phyloP scores from a whole-genome alignment of 1,140 invertebrate genomes.

The Drosophila subobscura region DNA sequence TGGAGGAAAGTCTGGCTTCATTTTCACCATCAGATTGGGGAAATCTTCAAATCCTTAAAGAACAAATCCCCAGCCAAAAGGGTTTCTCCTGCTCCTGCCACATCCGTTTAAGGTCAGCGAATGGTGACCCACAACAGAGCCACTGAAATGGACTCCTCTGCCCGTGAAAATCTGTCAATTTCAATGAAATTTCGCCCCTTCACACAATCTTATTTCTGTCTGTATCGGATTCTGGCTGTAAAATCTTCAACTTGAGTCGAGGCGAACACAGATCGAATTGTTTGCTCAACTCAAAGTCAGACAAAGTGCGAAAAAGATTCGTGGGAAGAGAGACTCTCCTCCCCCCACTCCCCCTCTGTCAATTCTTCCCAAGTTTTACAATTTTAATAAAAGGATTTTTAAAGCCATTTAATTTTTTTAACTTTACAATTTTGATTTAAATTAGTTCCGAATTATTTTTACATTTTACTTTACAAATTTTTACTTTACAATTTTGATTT shows the following conservation, averaged over 20 bases:
- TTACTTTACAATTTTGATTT: too few relatives aligned
- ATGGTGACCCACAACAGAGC: neutral
- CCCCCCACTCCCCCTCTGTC: neutral
- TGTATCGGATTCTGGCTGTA: conserved; percentile 33
- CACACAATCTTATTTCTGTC: neutral
- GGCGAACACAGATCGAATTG: conserved; percentile 13
- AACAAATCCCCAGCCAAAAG: neutral
- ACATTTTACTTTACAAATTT: too few relatives aligned
- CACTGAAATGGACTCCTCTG: conserved; percentile 13
- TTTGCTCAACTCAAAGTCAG: conserved; percentile 42
- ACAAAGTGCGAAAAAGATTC: conserved; percentile 27
- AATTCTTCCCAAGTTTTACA: conserved; percentile 26
- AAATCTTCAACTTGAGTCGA: conserved; percentile 23
- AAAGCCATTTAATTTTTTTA: too few relatives aligned
- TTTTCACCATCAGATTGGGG: too few relatives aligned
- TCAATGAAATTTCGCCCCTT: conserved; percentile 26
- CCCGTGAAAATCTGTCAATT: conserved; percentile 24
- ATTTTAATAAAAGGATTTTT: conserved; percentile 35
- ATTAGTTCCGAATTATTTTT: too few relatives aligned
- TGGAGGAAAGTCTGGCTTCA: too few relatives aligned
- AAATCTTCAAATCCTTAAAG: neutral
- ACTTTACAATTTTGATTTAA: too few relatives aligned
- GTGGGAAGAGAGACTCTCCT: neutral
- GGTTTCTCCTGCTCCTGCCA: too few relatives aligned
- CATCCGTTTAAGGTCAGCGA: too few relatives aligned